Evolutionary conservation across 53 echinoderm and acorn worm genomes (phyloP).

Genomic region (Patiria pectinifera): DNA sequence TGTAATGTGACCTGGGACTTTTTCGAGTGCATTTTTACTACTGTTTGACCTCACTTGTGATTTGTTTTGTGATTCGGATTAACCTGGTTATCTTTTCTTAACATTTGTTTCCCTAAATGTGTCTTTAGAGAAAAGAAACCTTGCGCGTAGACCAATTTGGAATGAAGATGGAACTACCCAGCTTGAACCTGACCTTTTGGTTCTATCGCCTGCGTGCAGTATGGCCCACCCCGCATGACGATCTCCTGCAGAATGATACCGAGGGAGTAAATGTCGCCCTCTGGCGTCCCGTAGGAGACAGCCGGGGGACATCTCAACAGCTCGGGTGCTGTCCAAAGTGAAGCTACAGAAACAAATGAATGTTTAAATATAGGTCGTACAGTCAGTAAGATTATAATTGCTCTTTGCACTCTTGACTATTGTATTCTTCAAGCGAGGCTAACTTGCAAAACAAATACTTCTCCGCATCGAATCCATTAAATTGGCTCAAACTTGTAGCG

Average conservation of each 20-base stretch:
- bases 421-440: too few relatives aligned
- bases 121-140: not conserved
- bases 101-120: not conserved
- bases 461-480: too few relatives aligned
- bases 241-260: conserved; percentile 86
- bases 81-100: too few relatives aligned
- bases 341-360: conserved; percentile 30
- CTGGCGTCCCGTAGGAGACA: conserved; percentile 55
- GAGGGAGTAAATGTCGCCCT: conserved; percentile 79
- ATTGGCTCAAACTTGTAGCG: too few relatives aligned
- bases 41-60: too few relatives aligned
- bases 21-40: too few relatives aligned
- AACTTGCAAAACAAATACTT: too few relatives aligned
- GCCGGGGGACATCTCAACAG: conserved; percentile 50
- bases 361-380: not conserved
- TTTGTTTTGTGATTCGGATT: too few relatives aligned
- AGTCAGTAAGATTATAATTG: too few relatives aligned
- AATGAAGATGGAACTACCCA: not conserved
- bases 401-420: too few relatives aligned
- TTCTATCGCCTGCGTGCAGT: conserved; percentile 65
- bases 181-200: conserved; percentile 62
- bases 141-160: not conserved
- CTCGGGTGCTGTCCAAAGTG: conserved; percentile 87
- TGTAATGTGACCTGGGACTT: too few relatives aligned
- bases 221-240: conserved; percentile 71